Conservation (phyloP, 2,113 vertebrate species). For the Gadus chalcogrammus region DNA sequence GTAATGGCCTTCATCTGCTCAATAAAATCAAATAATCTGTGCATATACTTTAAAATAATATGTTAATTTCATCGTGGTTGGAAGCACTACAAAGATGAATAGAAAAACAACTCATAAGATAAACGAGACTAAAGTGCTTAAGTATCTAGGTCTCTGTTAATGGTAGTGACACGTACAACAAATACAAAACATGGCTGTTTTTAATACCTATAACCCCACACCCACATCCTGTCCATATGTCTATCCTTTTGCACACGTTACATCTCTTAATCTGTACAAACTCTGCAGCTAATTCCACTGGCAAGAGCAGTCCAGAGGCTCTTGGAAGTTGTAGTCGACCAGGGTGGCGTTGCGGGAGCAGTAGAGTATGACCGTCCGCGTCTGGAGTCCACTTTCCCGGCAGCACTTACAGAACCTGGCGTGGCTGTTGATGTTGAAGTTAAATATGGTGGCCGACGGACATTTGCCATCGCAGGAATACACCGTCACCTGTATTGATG, state of each 20-base stretch:
- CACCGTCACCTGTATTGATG: conserved; percentile 78
- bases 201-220: conserved; percentile 37
- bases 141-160: conserved; percentile 26
- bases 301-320: conserved; percentile 91
- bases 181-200: conserved; percentile 43
- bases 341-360: conserved; percentile 90
- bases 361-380: conserved; percentile 83
- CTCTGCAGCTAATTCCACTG: conserved; percentile 84
- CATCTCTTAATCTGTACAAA: conserved; percentile 5
- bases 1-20: conserved; percentile 19
- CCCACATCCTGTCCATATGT: background rate
- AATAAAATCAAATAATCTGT: conserved; percentile 22
- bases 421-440: conserved; percentile 95
- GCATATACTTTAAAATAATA: conserved; percentile 31
- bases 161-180: conserved; percentile 30
- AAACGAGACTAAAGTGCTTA: conserved; percentile 34
- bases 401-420: conserved; percentile 98
- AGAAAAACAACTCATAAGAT: conserved; percentile 25
- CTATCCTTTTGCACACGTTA: background rate
- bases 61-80: conserved; percentile 18
- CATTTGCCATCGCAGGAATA: conserved; percentile 97
- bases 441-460: conserved; percentile 97
- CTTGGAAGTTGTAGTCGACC: conserved; percentile 86
- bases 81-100: conserved; percentile 34
- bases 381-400: conserved; percentile 85